Base-by-base conservation (phyloP, 2,113 vertebrate genomes). In the Proterorhinus semilunaris region DNA sequence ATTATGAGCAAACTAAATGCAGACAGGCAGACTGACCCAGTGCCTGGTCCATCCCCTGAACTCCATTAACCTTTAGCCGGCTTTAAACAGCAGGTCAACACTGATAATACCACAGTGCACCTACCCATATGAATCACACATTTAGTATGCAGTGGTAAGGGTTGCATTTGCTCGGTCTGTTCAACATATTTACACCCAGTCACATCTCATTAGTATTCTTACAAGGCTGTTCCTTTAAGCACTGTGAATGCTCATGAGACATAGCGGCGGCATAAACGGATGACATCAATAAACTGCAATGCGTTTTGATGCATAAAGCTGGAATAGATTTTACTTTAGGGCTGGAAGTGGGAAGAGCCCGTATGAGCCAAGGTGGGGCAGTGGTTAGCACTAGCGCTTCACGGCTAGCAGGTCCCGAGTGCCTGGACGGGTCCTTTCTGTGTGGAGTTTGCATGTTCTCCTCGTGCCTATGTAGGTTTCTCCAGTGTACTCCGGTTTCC, bases 1-100 rank as follows among this genome's bases (percentile, higher is more conserved):
- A 43, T 68, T 65, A 82, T 71, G n/a, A 45, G 55, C 58, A 45
- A 76, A 78, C 36, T 53, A 71, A 73, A 62, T 65, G 48, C 7
- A 11, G 66, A 61, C 62, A 42, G 49, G 49, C 55, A 12, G 45
- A 64, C 72, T 72, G 65, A 55, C 70, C 46, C 55, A 3, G 36
- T 17, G 46, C 58, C 46, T 17, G 64, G 70, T 74, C 63, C 49
- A 10, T 47, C 10, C 9, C 13, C 47, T 68, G 77, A 52, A 50
- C 68, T 68, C 51, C 0, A 78, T 79, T 84, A 83, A 83, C 78
- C 86, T 88, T 78, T 82, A 62, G 46, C 71, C 55, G 15, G 16
- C 8, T 82, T 72, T 68, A 68, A 75, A 78, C 75, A 45, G 7
- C 64, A 7, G 10, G 69, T 52, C 63, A 75, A 72, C 49, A 43